Evolutionary conservation across 2,888 invertebrate genomes (phyloP).

Genomic region (Megastigmus dorsalis): DNA sequence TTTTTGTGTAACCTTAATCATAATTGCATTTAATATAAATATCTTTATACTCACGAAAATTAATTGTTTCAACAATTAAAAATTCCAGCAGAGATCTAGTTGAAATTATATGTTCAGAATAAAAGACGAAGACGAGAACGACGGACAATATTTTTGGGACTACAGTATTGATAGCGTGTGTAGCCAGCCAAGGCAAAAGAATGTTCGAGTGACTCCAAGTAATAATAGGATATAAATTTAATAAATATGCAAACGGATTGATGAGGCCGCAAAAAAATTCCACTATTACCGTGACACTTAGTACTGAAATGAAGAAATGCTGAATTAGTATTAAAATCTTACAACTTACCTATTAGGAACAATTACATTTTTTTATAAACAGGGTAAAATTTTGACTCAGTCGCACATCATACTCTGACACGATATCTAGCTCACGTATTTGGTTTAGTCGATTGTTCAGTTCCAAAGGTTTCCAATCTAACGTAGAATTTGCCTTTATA

Average conservation of each 20-base stretch:
- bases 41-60: constrained; percentile 58
- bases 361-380: constrained; percentile 37
- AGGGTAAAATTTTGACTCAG: constrained; percentile 30
- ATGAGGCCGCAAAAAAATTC: constrained; percentile 63
- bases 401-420: constrained; percentile 23
- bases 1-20: too few relatives aligned
- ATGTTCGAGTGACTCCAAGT: constrained; percentile 64
- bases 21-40: too few relatives aligned
- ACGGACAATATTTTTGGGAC: constrained; percentile 63
- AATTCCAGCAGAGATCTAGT: constrained; percentile 60
- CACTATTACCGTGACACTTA: constrained; percentile 63
- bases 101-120: constrained; percentile 58
- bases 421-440: constrained; percentile 49
- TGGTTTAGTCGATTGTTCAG: constrained; percentile 61
- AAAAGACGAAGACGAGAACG: constrained; percentile 58
- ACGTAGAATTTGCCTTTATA: constrained; percentile 61
- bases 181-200: constrained; percentile 67
- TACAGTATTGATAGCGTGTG: constrained; percentile 65
- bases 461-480: constrained; percentile 64
- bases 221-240: constrained; percentile 67
- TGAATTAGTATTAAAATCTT: constrained; percentile 20
- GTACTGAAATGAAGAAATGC: constrained; percentile 58
- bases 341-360: neutral
- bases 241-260: constrained; percentile 61
- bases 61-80: constrained; percentile 60